A percentile compares a stretch with the other conserved stretches of the same genome.
Evolutionary conservation across 2,797 vertebrate species (phyloP).

Genomic region (Carapus acus): DNA sequence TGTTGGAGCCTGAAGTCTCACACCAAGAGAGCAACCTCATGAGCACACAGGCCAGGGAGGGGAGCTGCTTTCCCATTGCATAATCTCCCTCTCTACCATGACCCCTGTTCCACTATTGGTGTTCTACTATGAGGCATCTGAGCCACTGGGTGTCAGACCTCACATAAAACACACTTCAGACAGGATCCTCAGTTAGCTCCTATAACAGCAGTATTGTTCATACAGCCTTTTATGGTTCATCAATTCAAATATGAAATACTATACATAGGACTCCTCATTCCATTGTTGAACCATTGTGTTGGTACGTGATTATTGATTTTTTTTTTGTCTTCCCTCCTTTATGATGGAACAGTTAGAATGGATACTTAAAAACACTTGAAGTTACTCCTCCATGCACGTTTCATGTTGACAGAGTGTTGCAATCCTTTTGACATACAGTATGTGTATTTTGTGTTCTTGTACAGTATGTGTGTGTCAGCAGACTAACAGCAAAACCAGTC

Average conservation of each 20-base stretch:
- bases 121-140: slow-evolving; percentile 57
- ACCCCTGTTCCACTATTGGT: slow-evolving; percentile 62
- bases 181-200: slow-evolving; percentile 65
- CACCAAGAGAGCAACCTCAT: slow-evolving; percentile 70
- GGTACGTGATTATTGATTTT: no score
- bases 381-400: no score
- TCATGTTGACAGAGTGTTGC: no score
- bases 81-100: slow-evolving; percentile 43
- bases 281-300: no score
- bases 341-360: no score
- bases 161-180: slow-evolving; percentile 53
- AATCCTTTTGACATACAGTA: no score
- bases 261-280: slow-evolving; percentile 37
- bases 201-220: slow-evolving; percentile 54
- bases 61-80: slow-evolving; percentile 55
- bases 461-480: no score
- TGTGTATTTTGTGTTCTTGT: no score
- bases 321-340: slow-evolving; percentile 38
- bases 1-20: slow-evolving; percentile 68
- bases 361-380: no score
- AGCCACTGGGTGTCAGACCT: slow-evolving; percentile 60
- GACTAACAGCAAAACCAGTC: no score
- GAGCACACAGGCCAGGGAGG: slow-evolving; percentile 63
- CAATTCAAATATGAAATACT: slow-evolving; percentile 37
- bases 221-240: slow-evolving; percentile 48